phyloP scores from a whole-genome alignment of 2,113 vertebrate species.

The Balaeniceps rex region DNA sequence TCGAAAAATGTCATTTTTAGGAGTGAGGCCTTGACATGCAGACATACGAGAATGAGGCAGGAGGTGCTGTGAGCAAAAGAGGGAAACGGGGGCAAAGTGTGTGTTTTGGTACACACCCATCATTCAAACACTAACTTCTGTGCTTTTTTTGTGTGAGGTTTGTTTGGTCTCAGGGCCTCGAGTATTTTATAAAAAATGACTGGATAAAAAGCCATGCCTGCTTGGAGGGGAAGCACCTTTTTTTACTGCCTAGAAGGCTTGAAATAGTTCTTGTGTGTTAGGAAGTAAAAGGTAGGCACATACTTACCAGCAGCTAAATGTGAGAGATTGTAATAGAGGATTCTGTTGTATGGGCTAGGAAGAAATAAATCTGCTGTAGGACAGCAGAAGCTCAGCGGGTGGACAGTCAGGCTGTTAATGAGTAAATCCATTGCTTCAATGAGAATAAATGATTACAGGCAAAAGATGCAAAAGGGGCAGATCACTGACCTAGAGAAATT shows the following conservation, averaged over 20 bases:
- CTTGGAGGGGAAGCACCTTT: background rate
- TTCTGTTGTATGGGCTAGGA: background rate
- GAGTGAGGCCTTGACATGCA: background rate
- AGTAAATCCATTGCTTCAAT: background rate
- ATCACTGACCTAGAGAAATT: background rate
- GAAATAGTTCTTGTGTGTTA: background rate
- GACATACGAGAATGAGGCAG: accelerated
- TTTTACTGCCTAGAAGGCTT: background rate
- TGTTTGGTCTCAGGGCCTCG: background rate
- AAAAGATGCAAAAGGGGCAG: background rate
- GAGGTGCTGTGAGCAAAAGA: background rate
- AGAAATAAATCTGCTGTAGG: background rate
- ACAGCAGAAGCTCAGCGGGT: background rate
- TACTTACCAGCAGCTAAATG: background rate
- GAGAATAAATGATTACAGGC: background rate
- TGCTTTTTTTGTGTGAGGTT: background rate
- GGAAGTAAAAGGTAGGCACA: background rate
- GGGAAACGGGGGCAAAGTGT: background rate
- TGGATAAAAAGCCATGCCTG: background rate
- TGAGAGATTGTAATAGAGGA: background rate
- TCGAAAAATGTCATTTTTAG: background rate
- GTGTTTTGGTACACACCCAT: background rate
- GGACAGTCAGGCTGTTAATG: background rate
- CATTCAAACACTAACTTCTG: background rate
- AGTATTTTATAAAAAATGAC: background rate